Base-by-base conservation (phyloP, 2,797 vertebrate genomes). In the Jordanella pulchra region DNA sequence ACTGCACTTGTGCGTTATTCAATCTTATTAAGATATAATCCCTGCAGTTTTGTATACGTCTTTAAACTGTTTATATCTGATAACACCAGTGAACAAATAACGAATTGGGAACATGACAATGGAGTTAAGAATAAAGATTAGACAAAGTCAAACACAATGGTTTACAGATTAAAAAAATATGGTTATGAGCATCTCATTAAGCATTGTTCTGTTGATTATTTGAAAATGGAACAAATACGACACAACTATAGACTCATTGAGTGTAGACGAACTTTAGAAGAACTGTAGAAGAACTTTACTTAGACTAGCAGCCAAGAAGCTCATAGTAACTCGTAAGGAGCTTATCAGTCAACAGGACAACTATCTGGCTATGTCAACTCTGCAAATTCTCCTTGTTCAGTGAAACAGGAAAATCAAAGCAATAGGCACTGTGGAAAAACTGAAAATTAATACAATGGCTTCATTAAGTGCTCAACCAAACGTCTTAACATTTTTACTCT, bases 131-230 rank as follows among this genome's bases (percentile, higher is more conserved):
- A 53, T 54, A 54, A 54, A 14, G 2, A 54, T 54, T 11, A 25
- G 13, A n/a, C n/a, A n/a, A 54, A 25, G 53, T 13, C n/a, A 13
- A 54, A 27, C 12, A 25, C n/a, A 54, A 54, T 3, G 3, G 77
- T 75, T 58, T 64, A 18, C 12, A 23, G 61, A 35, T n/a, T 54
- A 72, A 73, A 35, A n/a, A 12, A 44, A 44, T 12, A 64, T 21
- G 28, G 27, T 30, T 58, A 58, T 32, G 28, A 21, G 30, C 7
- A n/a, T 51, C 7, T n/a, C 50, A 51, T 51, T 9, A 23, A n/a
- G 50, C 7, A n/a, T 23, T n/a, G 21, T n/a, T 51, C 9, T n/a
- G 18, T 51, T 9, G 23, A 11, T n/a, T 21, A 54, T 54, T 54
- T 54, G 12, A 13, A 54, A 54, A 54, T 13, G 50, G 25, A 54